Evolutionary conservation across 1,140 invertebrate genomes (phyloP), one percentile per base, ranked within the genome.

Genomic region (Cotesia glomerata): DNA sequence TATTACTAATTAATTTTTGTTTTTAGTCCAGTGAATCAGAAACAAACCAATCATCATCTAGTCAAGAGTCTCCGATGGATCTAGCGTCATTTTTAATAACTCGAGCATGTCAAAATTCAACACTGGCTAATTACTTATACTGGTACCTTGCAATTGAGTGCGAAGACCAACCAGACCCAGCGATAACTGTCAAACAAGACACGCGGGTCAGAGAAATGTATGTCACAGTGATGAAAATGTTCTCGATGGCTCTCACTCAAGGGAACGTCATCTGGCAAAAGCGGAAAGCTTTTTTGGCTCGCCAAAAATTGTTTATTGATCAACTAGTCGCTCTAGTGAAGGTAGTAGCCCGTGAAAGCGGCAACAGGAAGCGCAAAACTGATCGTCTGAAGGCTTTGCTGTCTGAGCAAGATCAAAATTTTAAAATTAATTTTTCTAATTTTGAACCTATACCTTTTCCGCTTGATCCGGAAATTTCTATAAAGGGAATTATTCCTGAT

Each of bases 111-210:
- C 90, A 92, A 78, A 98, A 99, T 89, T 91, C 92, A 35, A 93
- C 91, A 18, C 84, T 99, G 61, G 96, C 97, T 54, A 99, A 98
- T 88, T 99, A 98, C 87, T 93, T 99, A 76, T 99, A 96, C 85
- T 99, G 98, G 98, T 98, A 98, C 88, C 86, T 99, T 56, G 90
- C 93, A 26, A 95, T 97, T 52, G 97, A 99, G 87, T 96, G 96
- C 84, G 96, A 97, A 85, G 94, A 96, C 82, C 89, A 90, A 72
- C 90, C 90, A 32, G 91, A 91, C 79, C 84, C 88, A 58, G 88
- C 91, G 4, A 86, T 90, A 59, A 88, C 90, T 63, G 85, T 86
- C 1, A 94, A 94, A 82, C 91, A 93, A 86, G 94, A 95, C 81
- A 90, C 90, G 52, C 89, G 90, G 64, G 90, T 94, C 0, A 88